These are phyloP conservation scores for Sisor rabdophorus DNA, from an alignment of 2,113 vertebrate species.

Conservation along the genomic window DNA sequence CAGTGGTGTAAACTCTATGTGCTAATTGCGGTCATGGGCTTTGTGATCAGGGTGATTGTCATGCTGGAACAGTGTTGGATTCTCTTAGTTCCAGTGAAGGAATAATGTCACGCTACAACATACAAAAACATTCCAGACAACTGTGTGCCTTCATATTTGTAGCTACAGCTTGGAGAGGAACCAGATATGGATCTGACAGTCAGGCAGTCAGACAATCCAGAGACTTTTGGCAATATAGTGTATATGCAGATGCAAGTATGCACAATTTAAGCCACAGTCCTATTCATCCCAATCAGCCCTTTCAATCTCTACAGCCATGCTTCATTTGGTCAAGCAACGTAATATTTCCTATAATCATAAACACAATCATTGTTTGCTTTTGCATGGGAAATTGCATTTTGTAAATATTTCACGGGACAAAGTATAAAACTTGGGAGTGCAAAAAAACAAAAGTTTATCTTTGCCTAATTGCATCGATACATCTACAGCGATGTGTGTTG, in stretches of 20 bases:
- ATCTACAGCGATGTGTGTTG: conserved; percentile 50
- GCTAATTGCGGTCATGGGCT: no score
- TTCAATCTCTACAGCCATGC: conserved; percentile 39
- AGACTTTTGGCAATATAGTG: conserved; percentile 14
- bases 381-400: conserved; percentile 67
- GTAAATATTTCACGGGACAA: conserved; percentile 67
- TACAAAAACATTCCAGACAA: no score
- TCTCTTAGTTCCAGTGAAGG: no score
- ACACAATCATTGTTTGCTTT: conserved; percentile 63
- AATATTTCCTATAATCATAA: conserved; percentile 65
- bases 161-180: no score
- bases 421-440: conserved; percentile 63
- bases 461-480: conserved; percentile 69
- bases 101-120: no score
- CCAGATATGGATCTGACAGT: no score
- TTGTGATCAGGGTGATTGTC: no score
- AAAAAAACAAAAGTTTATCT: conserved; percentile 68
- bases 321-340: conserved; percentile 61
- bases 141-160: no score
- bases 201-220: no score
- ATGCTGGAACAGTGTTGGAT: no score
- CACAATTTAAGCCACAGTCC: neutral
- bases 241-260: conserved; percentile 36
- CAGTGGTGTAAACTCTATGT: no score
- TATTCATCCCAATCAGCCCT: conserved; percentile 44